Evolutionary conservation across 2,113 vertebrate species (phyloP).

Genomic region (Megaleporinus macrocephalus): DNA sequence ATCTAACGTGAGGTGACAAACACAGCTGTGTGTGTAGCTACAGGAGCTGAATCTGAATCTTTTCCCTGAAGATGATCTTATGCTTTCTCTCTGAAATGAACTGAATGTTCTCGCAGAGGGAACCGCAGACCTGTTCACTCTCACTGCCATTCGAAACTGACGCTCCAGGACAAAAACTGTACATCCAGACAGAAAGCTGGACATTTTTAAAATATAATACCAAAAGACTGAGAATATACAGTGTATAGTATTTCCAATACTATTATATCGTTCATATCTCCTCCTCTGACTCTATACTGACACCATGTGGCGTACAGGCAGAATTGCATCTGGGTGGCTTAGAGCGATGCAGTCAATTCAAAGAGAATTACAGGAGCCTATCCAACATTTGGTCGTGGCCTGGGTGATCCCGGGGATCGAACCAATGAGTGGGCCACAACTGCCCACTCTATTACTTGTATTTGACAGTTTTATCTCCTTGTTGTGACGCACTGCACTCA

Average conservation of each 20-base stretch:
- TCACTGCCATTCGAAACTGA: not conserved
- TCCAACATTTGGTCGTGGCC: no score
- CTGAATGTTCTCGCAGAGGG: not conserved
- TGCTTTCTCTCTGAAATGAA: not conserved
- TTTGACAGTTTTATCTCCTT: no score
- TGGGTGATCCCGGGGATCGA: no score
- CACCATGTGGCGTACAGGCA: constrained; percentile 35
- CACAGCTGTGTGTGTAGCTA: constrained; percentile 29
- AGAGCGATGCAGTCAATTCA: not conserved
- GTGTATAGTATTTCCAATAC: not conserved
- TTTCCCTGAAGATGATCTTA: not conserved
- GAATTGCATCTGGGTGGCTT: not conserved
- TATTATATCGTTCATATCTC: not conserved
- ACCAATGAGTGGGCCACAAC: no score
- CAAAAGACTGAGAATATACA: not conserved
- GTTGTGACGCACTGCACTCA: no score
- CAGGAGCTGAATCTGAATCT: not conserved
- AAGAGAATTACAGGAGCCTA: not conserved
- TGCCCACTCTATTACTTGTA: no score
- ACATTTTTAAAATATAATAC: not conserved
- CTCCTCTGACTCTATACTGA: constrained; percentile 37
- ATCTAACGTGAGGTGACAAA: constrained; percentile 26
- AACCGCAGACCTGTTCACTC: not conserved
- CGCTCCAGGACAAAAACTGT: not conserved
- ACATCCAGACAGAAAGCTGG: not conserved